Evolutionary conservation across 2,888 invertebrate genomes (phyloP), one percentile per base, ranked within the genome.

Genomic region (Saturnia japonica): DNA sequence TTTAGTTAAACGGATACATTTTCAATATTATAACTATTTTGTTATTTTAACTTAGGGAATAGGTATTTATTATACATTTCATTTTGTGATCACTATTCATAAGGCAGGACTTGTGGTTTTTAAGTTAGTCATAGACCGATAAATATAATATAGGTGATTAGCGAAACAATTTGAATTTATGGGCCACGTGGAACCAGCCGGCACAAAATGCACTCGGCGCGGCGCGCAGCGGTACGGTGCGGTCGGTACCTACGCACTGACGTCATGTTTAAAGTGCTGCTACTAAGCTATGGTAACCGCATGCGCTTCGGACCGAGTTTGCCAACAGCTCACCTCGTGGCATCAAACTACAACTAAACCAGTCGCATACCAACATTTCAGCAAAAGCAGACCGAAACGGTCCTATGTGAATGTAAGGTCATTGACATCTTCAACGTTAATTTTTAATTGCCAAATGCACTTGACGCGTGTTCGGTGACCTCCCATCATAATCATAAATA

Each of bases 381-480:
- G 88, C 84, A 87, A 84, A 86, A 88, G 83, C 88, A 88, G 86
- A 90, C 89, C 88, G 89, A 89, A 91, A 88, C 87, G 83, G 82
- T 86, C 79, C 82, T 80, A 81, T 72, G 74, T 79, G 82, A 75
- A 80, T 78, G 78, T 80, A 82, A 84, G 91, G 89, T 90, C 91
- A 90, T 85, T 90, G 91, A 91, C 91, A 88, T 81, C 73, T 76
- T 74, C 77, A 75, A 81, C 81, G 80, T 83, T 77, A 77, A 78
- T 77, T 81, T 80, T 76, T 80, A 64, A 64, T 64, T 64, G 64
- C 16, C 40, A 64, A 64, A 64, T 64, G 40, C 64, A 64, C n/a
- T 64, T 64, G 64, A 64, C 40, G 34, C 40, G 64, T 64, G 40
- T 40, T n/a, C 40, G 6, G 64, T 40, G n/a, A 64, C 40, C 40